Base-by-base conservation (phyloP, 2,797 vertebrate species). In the Sebastes ruberrimus region DNA sequence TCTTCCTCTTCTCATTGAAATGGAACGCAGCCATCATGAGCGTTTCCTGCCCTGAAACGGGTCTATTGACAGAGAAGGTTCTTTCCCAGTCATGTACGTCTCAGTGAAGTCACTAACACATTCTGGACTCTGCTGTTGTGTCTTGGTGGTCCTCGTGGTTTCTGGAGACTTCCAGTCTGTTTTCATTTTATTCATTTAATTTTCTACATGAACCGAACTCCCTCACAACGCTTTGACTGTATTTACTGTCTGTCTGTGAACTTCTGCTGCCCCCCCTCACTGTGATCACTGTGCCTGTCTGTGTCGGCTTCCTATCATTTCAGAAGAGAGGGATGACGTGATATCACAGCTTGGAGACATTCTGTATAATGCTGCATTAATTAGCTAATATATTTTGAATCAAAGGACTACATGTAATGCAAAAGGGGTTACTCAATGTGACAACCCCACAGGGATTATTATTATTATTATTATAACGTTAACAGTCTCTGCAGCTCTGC, bases 41-140 rank as follows among this genome's bases (percentile, higher is more conserved):
- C 7, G 22, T 22, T 18, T 28, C 4, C 46, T 30, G 23, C 14
- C 11, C 16, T 49, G 68, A 64, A 11, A 61, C 10, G 25, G 14
- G 4, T 38, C 2, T 53, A 13, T 4, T 25, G 33, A 53, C 32
- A 46, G 25, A 25, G 14, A 52, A 35, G 10, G 14, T 38, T 59
- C 62, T 52, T 86, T 80, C 73, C 88, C 84, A 85, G 75, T 93
- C 84, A 55, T 76, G 33, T 63, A 57, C 81, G 14, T 86, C n/a
- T 65, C 61, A 59, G 55, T 78, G 53, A 60, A 49, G 71, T 74
- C 55, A 82, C 33, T 52, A 52, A 78, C 28, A 74, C 18, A 77
- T 20, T 66, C 11, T 65, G 14, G 33, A 22, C 61, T 42, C 74
- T 76, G 59, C 70, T 67, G 11, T 33, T 23, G 49, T 73, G 79